These are phyloP conservation scores for Poeciliopsis paucimaculata DNA, from an alignment of 2,797 vertebrate genomes.

Conservation along the genomic window DNA sequence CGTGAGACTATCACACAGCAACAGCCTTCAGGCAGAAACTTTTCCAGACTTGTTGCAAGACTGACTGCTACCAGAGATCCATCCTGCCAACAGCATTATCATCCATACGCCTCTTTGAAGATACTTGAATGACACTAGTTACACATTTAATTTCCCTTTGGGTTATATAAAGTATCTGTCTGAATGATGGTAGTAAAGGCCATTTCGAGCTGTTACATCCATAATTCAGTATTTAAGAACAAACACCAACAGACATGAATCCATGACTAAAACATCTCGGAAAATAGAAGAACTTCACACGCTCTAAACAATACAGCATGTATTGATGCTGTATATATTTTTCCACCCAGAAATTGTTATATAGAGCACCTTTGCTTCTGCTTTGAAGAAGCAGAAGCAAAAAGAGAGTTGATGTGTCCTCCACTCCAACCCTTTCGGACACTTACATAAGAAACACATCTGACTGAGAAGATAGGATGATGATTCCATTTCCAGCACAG, in stretches of 20 bases:
- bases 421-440: neutral
- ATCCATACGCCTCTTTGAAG: neutral
- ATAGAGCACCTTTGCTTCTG: too few species aligned
- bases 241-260: neutral
- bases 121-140: neutral
- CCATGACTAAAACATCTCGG: neutral
- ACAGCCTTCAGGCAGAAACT: neutral
- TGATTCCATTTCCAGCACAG: conserved; percentile 20
- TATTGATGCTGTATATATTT: neutral
- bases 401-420: neutral
- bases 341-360: neutral
- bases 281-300: neutral
- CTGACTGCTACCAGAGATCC: neutral
- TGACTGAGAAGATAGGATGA: neutral
- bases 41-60: neutral
- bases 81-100: neutral
- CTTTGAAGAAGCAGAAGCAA: neutral
- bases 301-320: neutral
- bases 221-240: neutral
- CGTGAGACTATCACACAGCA: neutral
- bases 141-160: neutral
- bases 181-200: neutral
- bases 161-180: neutral
- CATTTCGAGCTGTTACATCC: neutral
- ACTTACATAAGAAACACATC: conserved; percentile 38